A percentile compares a stretch with the other conserved stretches of the same genome.
phyloP scores from a whole-genome alignment of 2,113 vertebrate genomes.

The Gnathonemus echidnorhynchus region DNA sequence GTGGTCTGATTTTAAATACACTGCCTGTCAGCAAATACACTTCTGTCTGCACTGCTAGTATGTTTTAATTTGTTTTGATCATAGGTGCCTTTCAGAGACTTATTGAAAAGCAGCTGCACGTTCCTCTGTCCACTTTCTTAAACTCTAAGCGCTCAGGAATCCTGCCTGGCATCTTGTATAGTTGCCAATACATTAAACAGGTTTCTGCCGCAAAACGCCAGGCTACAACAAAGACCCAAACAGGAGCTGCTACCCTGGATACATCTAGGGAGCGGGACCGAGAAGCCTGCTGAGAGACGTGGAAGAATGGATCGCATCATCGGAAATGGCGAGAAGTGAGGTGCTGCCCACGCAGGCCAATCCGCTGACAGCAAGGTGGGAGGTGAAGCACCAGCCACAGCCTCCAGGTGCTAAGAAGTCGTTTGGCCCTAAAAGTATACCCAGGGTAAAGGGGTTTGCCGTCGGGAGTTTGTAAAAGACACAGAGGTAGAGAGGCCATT shows the following conservation, averaged over 20 bases:
- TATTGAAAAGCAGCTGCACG: not conserved
- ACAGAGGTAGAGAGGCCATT: not conserved
- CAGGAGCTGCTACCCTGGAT: not conserved
- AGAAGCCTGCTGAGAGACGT: not conserved
- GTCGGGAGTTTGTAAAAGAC: not conserved
- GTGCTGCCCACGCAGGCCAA: not conserved
- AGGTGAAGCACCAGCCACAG: not conserved
- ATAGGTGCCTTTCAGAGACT: not conserved
- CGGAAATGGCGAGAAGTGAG: not conserved
- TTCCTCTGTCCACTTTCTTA: not conserved
- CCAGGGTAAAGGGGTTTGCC: not conserved
- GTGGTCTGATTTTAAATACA: not conserved
- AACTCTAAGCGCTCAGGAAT: not conserved
- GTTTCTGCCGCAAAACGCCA: not conserved
- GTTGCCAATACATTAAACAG: not conserved
- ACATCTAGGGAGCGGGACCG: not conserved
- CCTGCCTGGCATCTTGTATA: not conserved
- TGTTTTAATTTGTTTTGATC: not conserved
- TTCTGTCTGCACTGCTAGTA: not conserved
- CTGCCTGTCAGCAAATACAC: not conserved
- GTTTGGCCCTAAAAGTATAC: not conserved
- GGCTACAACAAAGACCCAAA: not conserved
- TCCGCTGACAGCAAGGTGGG: not conserved
- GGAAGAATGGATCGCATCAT: not conserved
- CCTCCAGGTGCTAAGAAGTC: conserved; percentile 14